Evolutionary conservation across 2,113 vertebrate genomes (phyloP), one percentile per base, ranked within the genome.

Genomic region (Corythoichthys intestinalis): DNA sequence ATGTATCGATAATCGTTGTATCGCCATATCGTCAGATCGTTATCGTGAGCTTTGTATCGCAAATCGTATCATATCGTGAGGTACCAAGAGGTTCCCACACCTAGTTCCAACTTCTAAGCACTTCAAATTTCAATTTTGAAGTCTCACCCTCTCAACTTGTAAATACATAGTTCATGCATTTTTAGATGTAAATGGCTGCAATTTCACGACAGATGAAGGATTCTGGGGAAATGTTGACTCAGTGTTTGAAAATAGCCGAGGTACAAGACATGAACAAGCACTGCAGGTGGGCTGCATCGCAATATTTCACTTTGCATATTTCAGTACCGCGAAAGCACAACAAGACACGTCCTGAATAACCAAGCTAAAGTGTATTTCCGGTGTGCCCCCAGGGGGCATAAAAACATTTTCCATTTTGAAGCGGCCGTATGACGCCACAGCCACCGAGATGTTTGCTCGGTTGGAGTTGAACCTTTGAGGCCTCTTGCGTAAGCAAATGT

Each of bases 231-330:
- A 62, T 34, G 20, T 20, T 53, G 50, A 28, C 53, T 56, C 65
- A 13, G 70, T 28, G 53, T 15, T 4, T 79, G 75, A 54, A 65
- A 77, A 84, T 62, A 70, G 66, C 66, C 49, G 14, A 54, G 50
- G 49, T 62, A 38, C 44, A 66, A 64, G 49, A 62, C 47, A 70
- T 61, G 62, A 28, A 34, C 46, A 28, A 58, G 41, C 20, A 34
- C 70, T 73, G 76, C 72, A 63, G 69, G 78, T 81, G 73, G 67
- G 74, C 70, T 72, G 71, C 72, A 71, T 82, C 70, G 69, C 77
- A 65, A 85, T 82, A 83, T 75, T 69, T 68, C 52, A 53, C 72
- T 75, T 82, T 71, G 37, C 56, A 62, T 85, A 72, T 67, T 66
- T 75, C 65, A 65, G 14, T 37, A 62, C 7, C 9, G 38, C 11